Evolutionary conservation across 1,140 invertebrate genomes (phyloP), one percentile per base, ranked within the genome.

Genomic region (Parapsyche elsis): DNA sequence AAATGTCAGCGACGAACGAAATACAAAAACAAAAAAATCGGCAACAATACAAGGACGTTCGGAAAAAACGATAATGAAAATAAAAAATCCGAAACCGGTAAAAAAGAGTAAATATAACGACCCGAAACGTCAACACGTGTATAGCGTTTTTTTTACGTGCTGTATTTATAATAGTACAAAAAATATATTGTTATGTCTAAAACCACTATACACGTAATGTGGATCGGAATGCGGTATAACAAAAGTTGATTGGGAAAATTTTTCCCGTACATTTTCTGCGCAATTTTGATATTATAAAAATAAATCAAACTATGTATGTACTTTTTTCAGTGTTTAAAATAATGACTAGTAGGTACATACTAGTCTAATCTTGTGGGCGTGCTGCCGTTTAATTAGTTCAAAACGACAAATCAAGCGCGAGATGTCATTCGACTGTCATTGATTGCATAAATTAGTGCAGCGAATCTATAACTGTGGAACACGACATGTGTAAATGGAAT

Each of bases 21-120:
- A 38, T 14, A 53, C 49, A 4, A 53, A 16, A 61, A 59, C 5
- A 75, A 76, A 77, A 77, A 77, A 77, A n/a, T 44, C 57, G 49
- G 10, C 38, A 45, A 77, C 75, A 77, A 77, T 77, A 77, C 75
- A 77, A 77, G 75, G 75, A 77, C 75, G 75, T 64, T 64, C 30
- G 14, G 26, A 57, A 49, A 75, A 75, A 24, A 2, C 5, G 67
- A 38, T 44, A 71, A 71, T 38, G 38, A 73, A 46, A 73, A 71
- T 46, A 67, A 67, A 67, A 67, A 67, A 67, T 19, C 5, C 19
- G 9, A 75, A 77, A 64, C 46, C 21, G 24, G 53, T 67, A 77
- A 57, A 71, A 75, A 64, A 64, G 24, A 21, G 16, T 45, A 77
- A 77, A 46, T 44, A 77, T 38, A 44, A 10, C 24, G 53, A 46